Conservation (phyloP, 2,797 vertebrate genomes). For the Decapterus maruadsi region DNA sequence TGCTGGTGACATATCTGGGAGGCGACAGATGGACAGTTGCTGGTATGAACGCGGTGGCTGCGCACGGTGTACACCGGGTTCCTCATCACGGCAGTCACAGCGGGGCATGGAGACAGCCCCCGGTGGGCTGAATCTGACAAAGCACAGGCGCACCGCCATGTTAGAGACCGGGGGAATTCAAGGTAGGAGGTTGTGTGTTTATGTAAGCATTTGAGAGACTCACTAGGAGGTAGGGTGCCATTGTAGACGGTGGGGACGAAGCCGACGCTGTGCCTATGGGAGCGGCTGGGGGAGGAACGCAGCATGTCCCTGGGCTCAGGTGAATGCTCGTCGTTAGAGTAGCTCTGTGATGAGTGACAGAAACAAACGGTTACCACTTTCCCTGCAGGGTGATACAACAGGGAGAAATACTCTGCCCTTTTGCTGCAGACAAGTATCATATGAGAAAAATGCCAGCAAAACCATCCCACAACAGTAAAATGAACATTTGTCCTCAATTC, state of each 20-base stretch:
- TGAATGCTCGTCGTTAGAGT: conserved; percentile 89
- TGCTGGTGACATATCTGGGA: conserved; percentile 92
- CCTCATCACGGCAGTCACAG: conserved; percentile 95
- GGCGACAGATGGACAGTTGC: conserved; percentile 91
- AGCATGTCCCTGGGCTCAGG: conserved; percentile 92
- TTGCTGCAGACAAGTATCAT: conserved; percentile 34
- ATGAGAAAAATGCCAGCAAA: conserved; percentile 45
- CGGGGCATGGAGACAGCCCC: conserved; percentile 91
- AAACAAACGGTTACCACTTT: conserved; percentile 38
- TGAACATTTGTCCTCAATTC: conserved; percentile 46
- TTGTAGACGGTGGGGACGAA: conserved; percentile 89
- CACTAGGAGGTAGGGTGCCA: conserved; percentile 89
- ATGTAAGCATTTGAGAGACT: conserved; percentile 65
- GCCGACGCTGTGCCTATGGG: conserved; percentile 91
- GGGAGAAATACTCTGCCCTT: conserved; percentile 15
- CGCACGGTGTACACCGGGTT: conserved; percentile 96
- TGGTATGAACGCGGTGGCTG: conserved; percentile 92
- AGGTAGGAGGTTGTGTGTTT: neutral
- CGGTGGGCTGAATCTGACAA: conserved; percentile 90
- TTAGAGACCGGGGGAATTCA: conserved; percentile 1
- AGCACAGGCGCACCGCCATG: conserved; percentile 3
- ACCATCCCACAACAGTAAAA: conserved; percentile 47
- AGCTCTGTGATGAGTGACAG: conserved; percentile 85
- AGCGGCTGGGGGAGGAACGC: conserved; percentile 91
- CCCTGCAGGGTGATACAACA: conserved; percentile 32